Evolutionary conservation across 2,797 vertebrate species (phyloP).

Genomic region (Sebastes oblongus): DNA sequence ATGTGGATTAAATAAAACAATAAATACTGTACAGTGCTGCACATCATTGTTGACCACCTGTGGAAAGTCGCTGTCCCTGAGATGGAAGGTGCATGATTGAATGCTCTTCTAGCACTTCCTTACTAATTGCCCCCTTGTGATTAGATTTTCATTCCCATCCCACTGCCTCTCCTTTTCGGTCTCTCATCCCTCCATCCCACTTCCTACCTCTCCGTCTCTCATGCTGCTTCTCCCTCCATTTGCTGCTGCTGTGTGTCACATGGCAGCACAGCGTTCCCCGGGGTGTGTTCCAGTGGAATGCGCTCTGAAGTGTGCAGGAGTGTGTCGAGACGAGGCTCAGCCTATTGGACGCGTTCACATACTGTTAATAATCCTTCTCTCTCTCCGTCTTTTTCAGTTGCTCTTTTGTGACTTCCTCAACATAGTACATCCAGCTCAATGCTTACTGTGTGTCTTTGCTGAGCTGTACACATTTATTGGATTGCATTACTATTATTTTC

Average conservation of each 20-base stretch:
- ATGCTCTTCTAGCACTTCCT: background rate
- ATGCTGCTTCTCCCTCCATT: slow-evolving; percentile 16
- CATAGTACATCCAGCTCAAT: background rate
- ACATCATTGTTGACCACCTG: slow-evolving; percentile 1
- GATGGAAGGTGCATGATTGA: background rate
- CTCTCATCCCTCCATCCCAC: slow-evolving; percentile 11
- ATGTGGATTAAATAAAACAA: background rate
- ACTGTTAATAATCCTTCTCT: slow-evolving; percentile 34
- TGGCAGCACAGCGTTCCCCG: slow-evolving; percentile 45
- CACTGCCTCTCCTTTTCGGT: background rate
- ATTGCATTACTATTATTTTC: background rate
- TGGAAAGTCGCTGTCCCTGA: slow-evolving; percentile 1
- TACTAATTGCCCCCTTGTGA: slow-evolving; percentile 12
- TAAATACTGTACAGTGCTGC: background rate
- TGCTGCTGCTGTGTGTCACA: slow-evolving; percentile 48
- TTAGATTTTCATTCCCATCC: slow-evolving; percentile 18
- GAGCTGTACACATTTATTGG: background rate
- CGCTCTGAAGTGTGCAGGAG: slow-evolving; percentile 54
- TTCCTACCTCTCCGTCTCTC: background rate
- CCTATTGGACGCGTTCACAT: slow-evolving; percentile 37
- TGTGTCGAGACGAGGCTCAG: slow-evolving; percentile 40
- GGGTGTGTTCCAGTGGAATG: slow-evolving; percentile 58
- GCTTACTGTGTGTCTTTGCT: background rate
- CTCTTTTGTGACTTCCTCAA: background rate
- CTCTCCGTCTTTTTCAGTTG: background rate